phyloP scores from a whole-genome alignment of 2,113 vertebrate genomes.

The Onychostoma macrolepis region DNA sequence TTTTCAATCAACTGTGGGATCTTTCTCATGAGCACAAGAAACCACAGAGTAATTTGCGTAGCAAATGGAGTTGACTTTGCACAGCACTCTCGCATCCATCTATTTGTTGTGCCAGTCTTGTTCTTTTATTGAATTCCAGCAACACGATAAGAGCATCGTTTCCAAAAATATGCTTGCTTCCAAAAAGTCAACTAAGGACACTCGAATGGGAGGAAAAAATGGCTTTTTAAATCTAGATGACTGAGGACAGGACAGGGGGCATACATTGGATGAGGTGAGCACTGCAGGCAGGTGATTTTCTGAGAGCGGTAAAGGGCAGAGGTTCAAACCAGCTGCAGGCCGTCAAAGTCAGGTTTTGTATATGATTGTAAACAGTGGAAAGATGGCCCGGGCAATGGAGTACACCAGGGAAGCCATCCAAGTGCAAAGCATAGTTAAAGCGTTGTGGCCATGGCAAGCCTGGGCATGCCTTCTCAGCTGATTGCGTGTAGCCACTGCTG shows the following conservation, averaged over 20 bases:
- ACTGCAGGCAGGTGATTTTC: constrained; percentile 47
- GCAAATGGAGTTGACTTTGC: constrained; percentile 62
- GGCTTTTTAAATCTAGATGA: constrained; percentile 15
- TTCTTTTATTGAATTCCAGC: constrained; percentile 36
- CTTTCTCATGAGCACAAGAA: constrained; percentile 64
- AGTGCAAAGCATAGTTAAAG: constrained; percentile 44
- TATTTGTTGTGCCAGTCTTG: constrained; percentile 36
- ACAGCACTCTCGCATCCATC: constrained; percentile 40
- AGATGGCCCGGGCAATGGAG: constrained; percentile 49
- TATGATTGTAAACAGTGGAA: constrained; percentile 57
- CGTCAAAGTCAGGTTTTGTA: constrained; percentile 54
- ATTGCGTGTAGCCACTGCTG: constrained; percentile 41
- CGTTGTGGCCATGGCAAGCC: constrained; percentile 48
- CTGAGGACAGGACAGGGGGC: constrained; percentile 10
- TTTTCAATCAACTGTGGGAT: constrained; percentile 64
- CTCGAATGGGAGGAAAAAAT: background rate
- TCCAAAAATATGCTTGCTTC: background rate
- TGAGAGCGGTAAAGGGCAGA: constrained; percentile 3
- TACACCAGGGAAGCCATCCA: constrained; percentile 54
- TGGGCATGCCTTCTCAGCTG: constrained; percentile 52
- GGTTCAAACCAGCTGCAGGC: constrained; percentile 45
- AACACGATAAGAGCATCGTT: constrained; percentile 25
- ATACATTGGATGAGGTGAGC: constrained; percentile 29
- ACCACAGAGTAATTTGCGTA: constrained; percentile 66
- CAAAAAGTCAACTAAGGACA: constrained; percentile 45